phyloP scores from a whole-genome alignment of 2,113 vertebrate genomes.

The Ochotona princeps region DNA sequence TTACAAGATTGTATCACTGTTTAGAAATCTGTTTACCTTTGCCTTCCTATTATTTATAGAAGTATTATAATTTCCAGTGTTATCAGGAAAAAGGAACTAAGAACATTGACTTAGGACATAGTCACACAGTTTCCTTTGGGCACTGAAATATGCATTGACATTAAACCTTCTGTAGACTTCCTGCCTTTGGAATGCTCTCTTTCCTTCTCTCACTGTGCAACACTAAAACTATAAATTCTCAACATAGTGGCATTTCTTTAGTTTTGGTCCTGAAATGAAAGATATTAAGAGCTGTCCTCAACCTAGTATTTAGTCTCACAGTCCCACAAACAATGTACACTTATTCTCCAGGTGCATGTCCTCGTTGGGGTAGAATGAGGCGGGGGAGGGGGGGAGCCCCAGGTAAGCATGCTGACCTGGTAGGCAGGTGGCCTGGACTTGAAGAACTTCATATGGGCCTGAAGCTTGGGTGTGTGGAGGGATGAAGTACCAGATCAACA shows the following conservation, averaged over 20 bases:
- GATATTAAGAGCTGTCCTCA: background rate
- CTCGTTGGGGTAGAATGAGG: no score
- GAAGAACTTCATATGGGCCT: no score
- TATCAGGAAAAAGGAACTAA: no score
- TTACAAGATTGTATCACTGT: background rate
- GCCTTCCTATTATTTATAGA: background rate
- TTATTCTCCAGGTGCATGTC: no score
- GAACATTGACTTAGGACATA: background rate
- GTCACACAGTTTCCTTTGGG: background rate
- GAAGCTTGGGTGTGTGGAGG: no score
- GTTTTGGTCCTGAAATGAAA: background rate
- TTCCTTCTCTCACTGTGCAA: background rate
- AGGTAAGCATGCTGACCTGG: no score
- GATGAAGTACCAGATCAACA: no score
- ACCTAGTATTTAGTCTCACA: background rate
- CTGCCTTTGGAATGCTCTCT: background rate
- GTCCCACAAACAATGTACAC: background rate
- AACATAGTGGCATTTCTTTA: background rate
- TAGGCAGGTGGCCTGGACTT: no score
- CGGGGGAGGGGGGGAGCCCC: no score
- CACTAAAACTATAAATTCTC: background rate
- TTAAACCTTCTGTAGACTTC: background rate
- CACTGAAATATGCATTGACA: background rate
- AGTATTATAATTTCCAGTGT: background rate
- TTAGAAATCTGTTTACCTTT: background rate